Evolutionary conservation across 2,113 vertebrate genomes (phyloP).

Genomic region (Leucosticte australis): DNA sequence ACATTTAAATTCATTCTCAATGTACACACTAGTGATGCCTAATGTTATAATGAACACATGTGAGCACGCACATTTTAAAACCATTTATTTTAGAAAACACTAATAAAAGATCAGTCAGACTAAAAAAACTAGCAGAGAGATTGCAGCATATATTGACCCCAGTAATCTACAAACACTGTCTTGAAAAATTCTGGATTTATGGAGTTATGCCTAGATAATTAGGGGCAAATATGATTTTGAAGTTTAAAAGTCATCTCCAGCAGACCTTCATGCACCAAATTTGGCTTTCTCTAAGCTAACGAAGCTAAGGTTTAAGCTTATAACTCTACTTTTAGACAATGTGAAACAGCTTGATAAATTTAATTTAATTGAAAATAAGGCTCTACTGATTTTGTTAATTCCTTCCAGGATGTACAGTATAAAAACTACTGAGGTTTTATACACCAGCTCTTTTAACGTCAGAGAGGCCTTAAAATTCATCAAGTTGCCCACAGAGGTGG

Average conservation of each 20-base stretch:
- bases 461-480: background rate
- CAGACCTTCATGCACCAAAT: background rate
- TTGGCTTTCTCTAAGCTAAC: background rate
- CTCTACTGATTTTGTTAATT: background rate
- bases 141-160: background rate
- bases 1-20: background rate
- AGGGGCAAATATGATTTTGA: background rate
- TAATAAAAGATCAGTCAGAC: background rate
- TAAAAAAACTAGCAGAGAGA: background rate
- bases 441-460: background rate
- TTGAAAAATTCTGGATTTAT: background rate
- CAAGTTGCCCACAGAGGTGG: background rate
- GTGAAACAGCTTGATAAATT: background rate
- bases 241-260: background rate
- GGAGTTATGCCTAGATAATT: background rate
- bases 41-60: background rate
- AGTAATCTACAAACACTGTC: background rate
- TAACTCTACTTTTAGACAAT: background rate
- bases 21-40: background rate
- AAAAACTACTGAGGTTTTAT: background rate
- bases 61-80: background rate
- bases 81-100: background rate
- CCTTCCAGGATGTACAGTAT: background rate
- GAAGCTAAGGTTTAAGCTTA: background rate
- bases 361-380: background rate